Percentiles rank a stretch among this genome's conserved stretches.
phyloP scores from a whole-genome alignment of 2,888 invertebrate genomes.

The Allacma fusca region DNA sequence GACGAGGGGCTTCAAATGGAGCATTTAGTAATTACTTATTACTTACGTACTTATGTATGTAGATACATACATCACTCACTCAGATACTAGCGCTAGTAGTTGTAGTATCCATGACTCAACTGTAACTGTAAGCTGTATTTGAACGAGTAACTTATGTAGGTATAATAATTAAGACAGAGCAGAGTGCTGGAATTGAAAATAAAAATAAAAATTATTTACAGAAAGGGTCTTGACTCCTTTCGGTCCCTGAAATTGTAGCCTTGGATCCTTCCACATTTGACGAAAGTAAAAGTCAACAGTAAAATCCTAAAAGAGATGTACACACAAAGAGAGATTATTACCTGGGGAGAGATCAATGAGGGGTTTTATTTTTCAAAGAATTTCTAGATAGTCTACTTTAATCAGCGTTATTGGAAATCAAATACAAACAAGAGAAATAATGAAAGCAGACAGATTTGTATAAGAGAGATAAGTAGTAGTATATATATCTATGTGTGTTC shows the following conservation, averaged over 20 bases:
- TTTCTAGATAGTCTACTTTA: constrained; percentile 21
- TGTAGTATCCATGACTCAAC: too few relatives aligned
- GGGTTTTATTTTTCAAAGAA: not conserved
- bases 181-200: too few relatives aligned
- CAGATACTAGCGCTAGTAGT: too few relatives aligned
- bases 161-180: too few relatives aligned
- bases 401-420: too few relatives aligned
- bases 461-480: constrained; percentile 7
- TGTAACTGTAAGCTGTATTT: too few relatives aligned
- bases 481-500: not conserved
- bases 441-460: constrained; percentile 38
- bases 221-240: constrained; percentile 88
- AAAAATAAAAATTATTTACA: constrained; percentile 66
- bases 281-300: constrained; percentile 98
- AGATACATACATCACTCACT: too few relatives aligned
- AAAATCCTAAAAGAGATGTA: constrained; percentile 73
- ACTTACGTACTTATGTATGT: too few relatives aligned
- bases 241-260: constrained; percentile 88
- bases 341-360: too few relatives aligned
- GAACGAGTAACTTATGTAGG: too few relatives aligned
- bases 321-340: not conserved
- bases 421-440: constrained; percentile 3
- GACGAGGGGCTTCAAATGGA: too few relatives aligned
- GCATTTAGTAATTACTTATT: too few relatives aligned
- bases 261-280: constrained; percentile 97